Conservation (phyloP, 23 tunicate species). For the Halocynthia roretzi region DNA sequence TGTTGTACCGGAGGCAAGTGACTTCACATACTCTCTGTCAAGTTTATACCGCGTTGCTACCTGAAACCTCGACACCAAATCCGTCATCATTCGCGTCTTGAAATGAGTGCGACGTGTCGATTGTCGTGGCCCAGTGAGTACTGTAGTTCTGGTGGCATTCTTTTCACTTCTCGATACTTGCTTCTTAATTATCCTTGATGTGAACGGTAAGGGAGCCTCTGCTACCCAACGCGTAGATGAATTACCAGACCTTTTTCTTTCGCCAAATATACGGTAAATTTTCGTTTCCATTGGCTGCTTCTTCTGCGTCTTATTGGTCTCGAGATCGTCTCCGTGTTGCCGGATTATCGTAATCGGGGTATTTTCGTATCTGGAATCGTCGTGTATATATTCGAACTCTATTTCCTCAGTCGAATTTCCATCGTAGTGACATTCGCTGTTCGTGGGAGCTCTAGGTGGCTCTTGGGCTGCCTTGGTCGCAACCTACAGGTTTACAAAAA, state of each 20-base stretch:
- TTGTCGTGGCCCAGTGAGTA: background rate
- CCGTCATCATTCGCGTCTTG: slow-evolving; percentile 19
- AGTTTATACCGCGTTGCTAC: slow-evolving; percentile 26
- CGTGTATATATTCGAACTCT: background rate
- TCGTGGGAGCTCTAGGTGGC: background rate
- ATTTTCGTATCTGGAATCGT: background rate
- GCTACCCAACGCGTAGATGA: slow-evolving; percentile 16
- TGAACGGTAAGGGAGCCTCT: slow-evolving; percentile 12
- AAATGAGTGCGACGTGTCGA: background rate
- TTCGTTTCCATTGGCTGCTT: slow-evolving; percentile 24
- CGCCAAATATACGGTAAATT: slow-evolving; percentile 24
- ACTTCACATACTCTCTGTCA: slow-evolving; percentile 13
- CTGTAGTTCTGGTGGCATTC: background rate
- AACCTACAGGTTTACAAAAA: background rate
- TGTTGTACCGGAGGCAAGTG: slow-evolving; percentile 15
- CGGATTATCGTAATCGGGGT: slow-evolving; percentile 4
- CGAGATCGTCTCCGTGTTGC: background rate
- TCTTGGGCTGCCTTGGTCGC: background rate
- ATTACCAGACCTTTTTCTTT: slow-evolving; percentile 1
- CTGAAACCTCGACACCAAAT: slow-evolving; percentile 18
- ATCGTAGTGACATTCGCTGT: background rate
- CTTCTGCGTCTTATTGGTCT: background rate
- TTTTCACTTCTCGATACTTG: slow-evolving; percentile 15
- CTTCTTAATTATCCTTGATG: slow-evolving; percentile 9
- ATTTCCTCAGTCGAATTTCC: background rate